Conservation (phyloP, 2,113 vertebrate genomes). For the Phalacrocorax pelagicus region DNA sequence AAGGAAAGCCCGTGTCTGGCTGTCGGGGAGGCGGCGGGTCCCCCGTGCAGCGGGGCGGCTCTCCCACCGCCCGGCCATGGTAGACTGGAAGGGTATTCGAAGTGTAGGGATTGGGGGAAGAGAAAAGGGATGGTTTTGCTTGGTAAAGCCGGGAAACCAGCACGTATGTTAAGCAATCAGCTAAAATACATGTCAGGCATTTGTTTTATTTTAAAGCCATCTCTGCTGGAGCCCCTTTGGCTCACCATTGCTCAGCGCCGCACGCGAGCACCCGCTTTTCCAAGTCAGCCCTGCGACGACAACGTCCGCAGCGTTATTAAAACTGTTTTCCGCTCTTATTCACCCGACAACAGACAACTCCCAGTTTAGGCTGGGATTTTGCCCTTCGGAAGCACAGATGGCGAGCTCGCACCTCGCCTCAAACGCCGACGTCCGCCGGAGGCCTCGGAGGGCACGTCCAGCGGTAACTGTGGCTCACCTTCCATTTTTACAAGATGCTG, state of each 20-base stretch:
- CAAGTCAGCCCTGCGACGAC: background rate
- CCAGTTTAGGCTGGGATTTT: background rate
- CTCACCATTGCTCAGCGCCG: background rate
- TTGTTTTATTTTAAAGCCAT: background rate
- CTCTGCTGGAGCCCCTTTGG: background rate
- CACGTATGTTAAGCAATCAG: background rate
- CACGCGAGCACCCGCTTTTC: fast-evolving
- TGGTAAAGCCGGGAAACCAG: background rate
- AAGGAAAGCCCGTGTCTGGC: fast-evolving
- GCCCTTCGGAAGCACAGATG: background rate
- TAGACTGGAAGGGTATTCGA: background rate
- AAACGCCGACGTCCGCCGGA: fast-evolving
- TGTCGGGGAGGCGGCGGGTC: fast-evolving
- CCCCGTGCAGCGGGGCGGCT: background rate
- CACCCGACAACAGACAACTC: fast-evolving
- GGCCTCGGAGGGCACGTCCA: background rate
- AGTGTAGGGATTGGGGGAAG: background rate
- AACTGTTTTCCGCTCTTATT: background rate
- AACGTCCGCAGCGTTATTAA: no score
- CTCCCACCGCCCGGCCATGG: fast-evolving
- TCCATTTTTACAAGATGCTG: fast-evolving
- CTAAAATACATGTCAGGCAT: fast-evolving
- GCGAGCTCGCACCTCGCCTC: fast-evolving
- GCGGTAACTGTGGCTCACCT: background rate
- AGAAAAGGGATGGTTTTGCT: background rate